phyloP scores from a whole-genome alignment of 2,888 invertebrate species.

The Pinctada fucata region DNA sequence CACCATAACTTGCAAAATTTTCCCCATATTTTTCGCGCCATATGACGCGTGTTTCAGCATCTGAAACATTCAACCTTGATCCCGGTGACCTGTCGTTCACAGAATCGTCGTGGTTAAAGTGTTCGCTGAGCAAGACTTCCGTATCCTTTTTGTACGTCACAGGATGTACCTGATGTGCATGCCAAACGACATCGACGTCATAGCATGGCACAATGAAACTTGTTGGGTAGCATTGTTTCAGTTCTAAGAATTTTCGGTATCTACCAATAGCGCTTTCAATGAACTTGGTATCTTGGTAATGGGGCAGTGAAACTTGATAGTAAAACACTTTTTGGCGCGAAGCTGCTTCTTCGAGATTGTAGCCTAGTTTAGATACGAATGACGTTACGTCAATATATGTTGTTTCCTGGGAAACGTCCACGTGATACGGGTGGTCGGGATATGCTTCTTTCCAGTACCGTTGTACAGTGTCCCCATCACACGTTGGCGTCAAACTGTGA shows the following conservation, averaged over 20 bases:
- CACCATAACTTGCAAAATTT: constrained; percentile 75
- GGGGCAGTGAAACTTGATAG: constrained; percentile 78
- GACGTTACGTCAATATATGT: constrained; percentile 20
- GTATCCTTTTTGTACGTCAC: constrained; percentile 65
- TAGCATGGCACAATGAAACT: constrained; percentile 79
- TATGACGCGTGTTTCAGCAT: constrained; percentile 75
- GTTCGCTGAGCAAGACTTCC: constrained; percentile 54
- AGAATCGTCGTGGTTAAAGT: constrained; percentile 78
- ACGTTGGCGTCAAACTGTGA: constrained; percentile 56
- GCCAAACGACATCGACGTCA: constrained; percentile 79
- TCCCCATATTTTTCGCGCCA: constrained; percentile 77
- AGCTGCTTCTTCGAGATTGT: constrained; percentile 76
- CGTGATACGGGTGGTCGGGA: constrained; percentile 61
- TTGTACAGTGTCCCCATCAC: constrained; percentile 23
- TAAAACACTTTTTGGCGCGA: constrained; percentile 77
- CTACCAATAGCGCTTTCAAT: constrained; percentile 73
- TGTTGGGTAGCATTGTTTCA: constrained; percentile 75
- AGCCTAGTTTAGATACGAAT: constrained; percentile 58
- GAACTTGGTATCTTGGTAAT: constrained; percentile 77
- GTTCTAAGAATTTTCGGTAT: constrained; percentile 76
- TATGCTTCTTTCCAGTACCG: constrained; percentile 62
- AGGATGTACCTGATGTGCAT: constrained; percentile 78
- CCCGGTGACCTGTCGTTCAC: constrained; percentile 77
- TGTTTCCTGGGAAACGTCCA: constrained; percentile 36
- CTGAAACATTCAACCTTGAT: constrained; percentile 76